Evolutionary conservation across 1,140 invertebrate genomes (phyloP), one percentile per base, ranked within the genome.

Genomic region (Neodiprion virginianus): DNA sequence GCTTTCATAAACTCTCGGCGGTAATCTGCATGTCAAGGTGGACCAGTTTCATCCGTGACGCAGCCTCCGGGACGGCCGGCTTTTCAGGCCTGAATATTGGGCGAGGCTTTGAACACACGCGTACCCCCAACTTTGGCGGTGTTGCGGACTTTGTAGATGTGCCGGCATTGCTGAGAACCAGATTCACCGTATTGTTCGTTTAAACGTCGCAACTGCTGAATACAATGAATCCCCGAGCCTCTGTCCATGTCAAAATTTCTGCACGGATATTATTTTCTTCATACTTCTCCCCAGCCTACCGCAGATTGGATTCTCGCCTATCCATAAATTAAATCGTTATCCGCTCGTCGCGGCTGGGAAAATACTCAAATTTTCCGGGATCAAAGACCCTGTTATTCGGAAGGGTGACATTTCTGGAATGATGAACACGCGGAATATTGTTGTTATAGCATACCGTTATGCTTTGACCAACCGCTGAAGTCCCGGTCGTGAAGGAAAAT

Each of bases 1-100:
- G 67, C 17, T 21, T 12, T 47, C 67, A 69, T 69, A 69, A 69
- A 69, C 67, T 69, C 67, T 23, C 53, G 67, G 67, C 7, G 21
- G 67, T 69, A 69, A 69, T 69, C 67, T 69, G 67, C 67, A 69
- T 69, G 67, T 69, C 67, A 69, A 69, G 67, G 67, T 61, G 53
- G 53, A 61, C 53, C 53, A 61, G 53, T 61, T 61, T 8, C 53
- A 61, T 61, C n/a, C 53, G 53, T 61, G 53, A 61, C 53, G 53
- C 23, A 69, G 40, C 21, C 23, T 23, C 40, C 67, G 10, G 10
- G 67, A 11, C 17, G 67, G 67, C 11, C 40, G 40, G 23, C 21
- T 21, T 12, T 65, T 21, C 61, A 17, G 11, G 10, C 17, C 67
- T 47, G 12, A 5, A 61, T 61, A 61, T 61, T 17, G 53, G 5